These are phyloP conservation scores for Coelinius sp. DNA, from an alignment of 2,888 invertebrate species.

Conservation along the genomic window DNA sequence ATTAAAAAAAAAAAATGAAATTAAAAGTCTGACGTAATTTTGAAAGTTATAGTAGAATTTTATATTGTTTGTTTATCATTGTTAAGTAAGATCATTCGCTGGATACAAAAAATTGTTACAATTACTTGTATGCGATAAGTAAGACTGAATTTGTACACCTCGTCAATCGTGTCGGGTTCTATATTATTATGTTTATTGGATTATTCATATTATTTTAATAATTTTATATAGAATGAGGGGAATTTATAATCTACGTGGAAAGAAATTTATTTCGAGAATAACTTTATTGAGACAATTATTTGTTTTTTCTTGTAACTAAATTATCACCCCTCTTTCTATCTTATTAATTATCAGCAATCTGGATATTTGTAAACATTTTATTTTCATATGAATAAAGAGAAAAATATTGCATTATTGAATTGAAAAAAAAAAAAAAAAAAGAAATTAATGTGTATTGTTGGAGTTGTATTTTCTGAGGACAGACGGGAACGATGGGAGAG, in stretches of 20 bases:
- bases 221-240: not conserved
- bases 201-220: constrained; percentile 15
- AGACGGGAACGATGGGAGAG: not conserved
- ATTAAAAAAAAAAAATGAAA: not conserved
- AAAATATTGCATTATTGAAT: constrained; percentile 11
- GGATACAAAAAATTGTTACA: constrained; percentile 19
- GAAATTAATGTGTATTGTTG: not conserved
- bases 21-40: constrained; percentile 25
- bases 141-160: constrained; percentile 48
- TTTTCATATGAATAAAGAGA: constrained; percentile 10
- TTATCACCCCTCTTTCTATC: not conserved
- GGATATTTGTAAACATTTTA: not conserved
- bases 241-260: not conserved
- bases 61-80: constrained; percentile 29
- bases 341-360: not conserved
- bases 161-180: constrained; percentile 33
- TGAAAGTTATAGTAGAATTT: constrained; percentile 23
- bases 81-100: constrained; percentile 16
- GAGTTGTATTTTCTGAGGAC: constrained; percentile 8
- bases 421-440: not conserved
- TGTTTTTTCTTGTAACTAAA: not conserved
- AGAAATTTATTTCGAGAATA: not conserved
- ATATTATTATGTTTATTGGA: constrained; percentile 11
- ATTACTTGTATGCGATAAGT: constrained; percentile 39
- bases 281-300: not conserved